Evolutionary conservation across 2,888 invertebrate species (phyloP), one percentile per base, ranked within the genome.

Genomic region (Masnerella sp.): DNA sequence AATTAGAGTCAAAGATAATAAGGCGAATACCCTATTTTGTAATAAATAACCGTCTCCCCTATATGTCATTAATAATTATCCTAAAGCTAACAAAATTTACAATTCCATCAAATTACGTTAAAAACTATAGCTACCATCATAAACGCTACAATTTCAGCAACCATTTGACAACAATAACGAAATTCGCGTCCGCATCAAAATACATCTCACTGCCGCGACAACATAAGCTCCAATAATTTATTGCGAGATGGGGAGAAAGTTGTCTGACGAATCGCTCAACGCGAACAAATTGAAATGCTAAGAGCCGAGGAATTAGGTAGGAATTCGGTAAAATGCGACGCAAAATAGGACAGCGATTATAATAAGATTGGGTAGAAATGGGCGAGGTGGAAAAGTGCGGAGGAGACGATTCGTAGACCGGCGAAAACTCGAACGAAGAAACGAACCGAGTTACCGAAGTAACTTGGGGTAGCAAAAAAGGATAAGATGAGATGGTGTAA

Each of bases 241-340:
- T 74, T 51, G 58, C 51, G 59, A 64, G 32, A 68, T 64, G 58
- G 43, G 49, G 56, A 36, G 59, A 43, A 40, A 58, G 74, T 75
- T 78, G 49, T 14, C 45, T 76, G 79, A 78, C 81, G 81, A 83
- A 83, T 82, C 83, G 78, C 77, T 81, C 78, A 73, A 77, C 79
- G 80, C 76, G 78, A 80, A 83, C 82, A 85, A 85, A 85, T 85
- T 85, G 85, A 85, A 85, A 85, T 81, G 84, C 81, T 85, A 83
- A 85, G 83, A 84, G 84, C 82, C 74, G 64, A 71, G 84, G 82
- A 85, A 85, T 85, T 82, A 84, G 84, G 82, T 81, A 84, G 83
- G 79, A 85, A 85, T 85, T 84, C 81, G 82, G 82, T 81, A 80
- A 81, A 81, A 80, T 76, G 79, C 78, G 68, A 65, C 68, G 58